Evolutionary conservation across 2,797 vertebrate species (phyloP).

Genomic region (Alauda arvensis): DNA sequence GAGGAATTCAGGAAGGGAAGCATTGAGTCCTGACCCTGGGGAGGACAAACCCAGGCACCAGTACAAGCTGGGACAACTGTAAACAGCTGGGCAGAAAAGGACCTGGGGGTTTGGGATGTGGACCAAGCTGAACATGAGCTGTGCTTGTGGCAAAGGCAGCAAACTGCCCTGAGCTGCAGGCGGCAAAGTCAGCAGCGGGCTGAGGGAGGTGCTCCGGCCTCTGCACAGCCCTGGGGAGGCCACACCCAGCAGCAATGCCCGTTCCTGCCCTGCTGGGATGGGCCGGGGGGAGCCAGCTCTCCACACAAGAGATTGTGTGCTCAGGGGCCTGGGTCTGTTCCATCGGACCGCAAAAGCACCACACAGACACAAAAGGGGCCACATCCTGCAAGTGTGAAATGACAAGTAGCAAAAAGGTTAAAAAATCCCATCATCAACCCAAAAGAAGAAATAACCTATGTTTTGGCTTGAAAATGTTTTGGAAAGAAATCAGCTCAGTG

Average conservation of each 20-base stretch:
- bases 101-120: not conserved
- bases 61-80: not conserved
- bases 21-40: not conserved
- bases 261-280: not conserved
- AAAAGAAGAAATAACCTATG: not conserved
- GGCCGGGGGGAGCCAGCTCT: not conserved
- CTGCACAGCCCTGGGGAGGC: not conserved
- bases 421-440: not conserved
- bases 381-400: not conserved
- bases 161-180: not conserved
- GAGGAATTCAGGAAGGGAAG: not conserved
- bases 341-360: not conserved
- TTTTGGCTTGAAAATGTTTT: not conserved
- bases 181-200: not conserved
- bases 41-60: not conserved
- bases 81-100: not conserved
- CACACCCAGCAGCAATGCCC: not conserved
- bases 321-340: not conserved
- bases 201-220: not conserved
- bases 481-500: not conserved
- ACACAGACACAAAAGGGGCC: not conserved
- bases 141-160: not conserved
- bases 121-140: not conserved
- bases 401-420: not conserved
- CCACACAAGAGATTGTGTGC: rapidly evolving